These are phyloP conservation scores for Microtus californicus DNA, from an alignment of 2,797 vertebrate species.

Conservation along the genomic window DNA sequence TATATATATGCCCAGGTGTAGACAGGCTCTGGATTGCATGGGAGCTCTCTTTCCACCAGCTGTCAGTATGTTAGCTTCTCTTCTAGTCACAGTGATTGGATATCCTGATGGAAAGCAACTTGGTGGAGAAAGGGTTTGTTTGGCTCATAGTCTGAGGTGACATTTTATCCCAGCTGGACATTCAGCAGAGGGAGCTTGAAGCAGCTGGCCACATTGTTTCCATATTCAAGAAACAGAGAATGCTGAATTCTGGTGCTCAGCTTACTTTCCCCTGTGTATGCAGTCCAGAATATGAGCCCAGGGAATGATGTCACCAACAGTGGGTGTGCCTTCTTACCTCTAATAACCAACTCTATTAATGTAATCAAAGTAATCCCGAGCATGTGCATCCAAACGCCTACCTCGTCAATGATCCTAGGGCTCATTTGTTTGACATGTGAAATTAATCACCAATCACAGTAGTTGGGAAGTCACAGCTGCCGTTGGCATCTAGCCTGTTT, in stretches of 20 bases:
- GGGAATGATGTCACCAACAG: not conserved
- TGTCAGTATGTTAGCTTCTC: not conserved
- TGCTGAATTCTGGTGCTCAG: not conserved
- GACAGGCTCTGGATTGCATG: not conserved
- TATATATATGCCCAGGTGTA: rapidly evolving
- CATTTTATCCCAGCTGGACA: too few species aligned
- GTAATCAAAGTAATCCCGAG: not conserved
- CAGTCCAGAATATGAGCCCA: not conserved
- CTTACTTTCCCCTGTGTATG: not conserved
- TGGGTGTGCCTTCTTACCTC: not conserved
- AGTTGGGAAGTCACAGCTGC: not conserved
- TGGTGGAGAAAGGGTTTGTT: not conserved
- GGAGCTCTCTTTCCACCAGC: not conserved
- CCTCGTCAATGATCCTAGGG: too few species aligned
- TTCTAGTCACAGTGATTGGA: not conserved
- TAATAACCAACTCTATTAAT: not conserved
- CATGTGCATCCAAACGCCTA: not conserved
- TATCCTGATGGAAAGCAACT: not conserved
- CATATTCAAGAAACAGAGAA: not conserved
- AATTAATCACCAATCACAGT: not conserved
- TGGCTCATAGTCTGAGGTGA: not conserved
- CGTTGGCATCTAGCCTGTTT: not conserved
- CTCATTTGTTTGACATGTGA: not conserved
- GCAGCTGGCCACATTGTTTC: not conserved
- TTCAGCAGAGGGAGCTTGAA: not conserved